Evolutionary conservation across 2,888 invertebrate species (phyloP), one percentile per base, ranked within the genome.

Genomic region (Embidobia sp.): DNA sequence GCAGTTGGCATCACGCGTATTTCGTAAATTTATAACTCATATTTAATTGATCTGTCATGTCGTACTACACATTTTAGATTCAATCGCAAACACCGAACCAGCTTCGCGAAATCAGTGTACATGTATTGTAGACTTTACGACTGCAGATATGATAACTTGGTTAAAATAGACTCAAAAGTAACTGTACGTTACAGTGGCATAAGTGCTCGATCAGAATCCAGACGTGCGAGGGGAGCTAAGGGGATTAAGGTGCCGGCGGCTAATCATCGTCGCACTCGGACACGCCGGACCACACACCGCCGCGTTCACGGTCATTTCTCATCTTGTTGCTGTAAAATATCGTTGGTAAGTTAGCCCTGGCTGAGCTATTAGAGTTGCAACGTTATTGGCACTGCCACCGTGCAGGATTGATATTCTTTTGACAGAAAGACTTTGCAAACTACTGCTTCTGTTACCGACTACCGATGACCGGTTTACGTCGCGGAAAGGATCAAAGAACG

Each of bases 241-340:
- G 79, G 69, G 69, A 75, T 79, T 72, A 79, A 78, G 79, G 79
- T 82, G 83, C 85, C 85, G 69, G 84, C 81, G 87, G 88, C 88
- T 88, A 88, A 88, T 88, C 88, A 86, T 83, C 85, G 85, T 84
- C 83, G 78, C 85, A 80, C 81, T 81, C 80, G 61, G 61, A 77
- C 74, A 69, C 70, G 74, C 57, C 69, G 74, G 77, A 77, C 77
- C 79, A 77, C 77, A 77, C 79, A 77, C 77, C 70, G 51, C 4
- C 19, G 53, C 72, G 42, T 79, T 48, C 72, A 82, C 82, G 82
- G 79, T 78, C 83, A 80, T 83, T 79, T 79, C 77, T 76, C 79
- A 70, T 79, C 75, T 77, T 70, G 55, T 77, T 66, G 70, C 63
- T 46, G 72, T 72, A 75, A 79, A 77, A 75, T 77, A 79, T 79